These are phyloP conservation scores for Popillia japonica DNA, from an alignment of 1,140 invertebrate species.

Conservation along the genomic window DNA sequence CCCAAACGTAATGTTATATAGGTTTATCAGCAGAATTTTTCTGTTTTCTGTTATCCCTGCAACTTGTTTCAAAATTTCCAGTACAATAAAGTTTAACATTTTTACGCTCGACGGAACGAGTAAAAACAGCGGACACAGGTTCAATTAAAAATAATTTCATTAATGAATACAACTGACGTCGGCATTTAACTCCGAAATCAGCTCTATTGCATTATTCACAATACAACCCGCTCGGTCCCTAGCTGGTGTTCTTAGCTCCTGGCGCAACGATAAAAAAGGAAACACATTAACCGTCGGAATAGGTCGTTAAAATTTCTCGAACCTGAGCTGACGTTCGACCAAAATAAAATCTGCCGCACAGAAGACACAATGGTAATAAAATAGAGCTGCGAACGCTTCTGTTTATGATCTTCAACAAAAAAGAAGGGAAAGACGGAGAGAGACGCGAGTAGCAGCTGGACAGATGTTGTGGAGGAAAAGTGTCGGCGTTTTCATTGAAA, in stretches of 20 bases:
- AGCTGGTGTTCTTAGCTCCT: constrained; percentile 19
- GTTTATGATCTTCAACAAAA: constrained; percentile 27
- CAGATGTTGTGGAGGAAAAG: neutral
- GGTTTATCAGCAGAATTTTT: too few relatives aligned
- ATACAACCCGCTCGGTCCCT: neutral
- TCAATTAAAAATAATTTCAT: constrained; percentile 34
- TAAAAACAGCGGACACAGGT: constrained; percentile 4
- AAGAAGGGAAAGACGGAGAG: neutral
- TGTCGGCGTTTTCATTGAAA: constrained; percentile 18
- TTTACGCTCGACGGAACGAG: neutral
- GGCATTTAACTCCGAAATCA: constrained; percentile 19
- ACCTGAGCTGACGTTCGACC: constrained; percentile 15
- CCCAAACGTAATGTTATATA: too few relatives aligned
- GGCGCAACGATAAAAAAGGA: constrained; percentile 28
- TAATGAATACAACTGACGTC: constrained; percentile 33
- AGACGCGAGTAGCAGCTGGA: neutral
- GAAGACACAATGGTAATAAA: constrained; percentile 34
- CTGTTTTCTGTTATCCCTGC: neutral
- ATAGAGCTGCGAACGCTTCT: constrained; percentile 28
- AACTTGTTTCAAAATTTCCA: constrained; percentile 3
- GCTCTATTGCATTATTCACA: constrained; percentile 31
- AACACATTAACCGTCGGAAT: constrained; percentile 28
- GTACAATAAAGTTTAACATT: neutral
- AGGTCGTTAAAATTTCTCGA: constrained; percentile 33
- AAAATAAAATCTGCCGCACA: constrained; percentile 31